These are phyloP conservation scores for Conus betulinus DNA, from an alignment of 1,140 invertebrate genomes.

Conservation along the genomic window DNA sequence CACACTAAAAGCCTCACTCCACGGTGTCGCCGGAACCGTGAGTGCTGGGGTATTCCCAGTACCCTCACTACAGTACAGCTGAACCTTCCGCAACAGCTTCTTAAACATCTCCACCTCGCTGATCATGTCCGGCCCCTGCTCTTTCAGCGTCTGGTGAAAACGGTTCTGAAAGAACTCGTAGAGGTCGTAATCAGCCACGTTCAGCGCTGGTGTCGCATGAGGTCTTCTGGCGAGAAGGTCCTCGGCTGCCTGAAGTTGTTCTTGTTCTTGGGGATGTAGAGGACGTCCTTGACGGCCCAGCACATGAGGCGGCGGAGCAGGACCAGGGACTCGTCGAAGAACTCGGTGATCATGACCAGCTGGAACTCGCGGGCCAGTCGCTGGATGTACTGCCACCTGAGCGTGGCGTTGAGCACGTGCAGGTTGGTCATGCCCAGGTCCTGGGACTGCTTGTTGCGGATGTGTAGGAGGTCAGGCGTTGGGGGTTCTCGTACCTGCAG, in stretches of 20 bases:
- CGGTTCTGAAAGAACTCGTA: constrained; percentile 39
- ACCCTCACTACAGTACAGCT: background rate
- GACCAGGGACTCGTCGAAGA: constrained; percentile 79
- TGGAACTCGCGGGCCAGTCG: constrained; percentile 71
- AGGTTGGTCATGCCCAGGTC: constrained; percentile 55
- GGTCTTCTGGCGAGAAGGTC: constrained; percentile 27
- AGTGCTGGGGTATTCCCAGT: background rate
- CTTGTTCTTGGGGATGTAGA: constrained; percentile 54
- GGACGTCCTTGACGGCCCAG: constrained; percentile 77
- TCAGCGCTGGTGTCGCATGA: background rate
- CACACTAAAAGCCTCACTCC: constrained; percentile 54
- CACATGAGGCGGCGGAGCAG: constrained; percentile 76
- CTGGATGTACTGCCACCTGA: constrained; percentile 46
- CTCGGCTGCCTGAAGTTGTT: background rate
- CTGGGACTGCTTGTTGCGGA: constrained; percentile 56
- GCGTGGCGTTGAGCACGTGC: constrained; percentile 36
- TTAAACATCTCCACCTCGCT: constrained; percentile 38
- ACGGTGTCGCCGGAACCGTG: constrained; percentile 38
- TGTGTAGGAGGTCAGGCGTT: constrained; percentile 12
- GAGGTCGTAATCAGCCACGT: constrained; percentile 40
- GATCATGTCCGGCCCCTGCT: constrained; percentile 24
- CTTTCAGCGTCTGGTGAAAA: constrained; percentile 28
- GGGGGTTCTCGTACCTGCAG: constrained; percentile 36
- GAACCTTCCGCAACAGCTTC: background rate
- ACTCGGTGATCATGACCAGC: constrained; percentile 78